phyloP scores from a whole-genome alignment of 2,113 vertebrate species.

The Amblyopsis rosae region DNA sequence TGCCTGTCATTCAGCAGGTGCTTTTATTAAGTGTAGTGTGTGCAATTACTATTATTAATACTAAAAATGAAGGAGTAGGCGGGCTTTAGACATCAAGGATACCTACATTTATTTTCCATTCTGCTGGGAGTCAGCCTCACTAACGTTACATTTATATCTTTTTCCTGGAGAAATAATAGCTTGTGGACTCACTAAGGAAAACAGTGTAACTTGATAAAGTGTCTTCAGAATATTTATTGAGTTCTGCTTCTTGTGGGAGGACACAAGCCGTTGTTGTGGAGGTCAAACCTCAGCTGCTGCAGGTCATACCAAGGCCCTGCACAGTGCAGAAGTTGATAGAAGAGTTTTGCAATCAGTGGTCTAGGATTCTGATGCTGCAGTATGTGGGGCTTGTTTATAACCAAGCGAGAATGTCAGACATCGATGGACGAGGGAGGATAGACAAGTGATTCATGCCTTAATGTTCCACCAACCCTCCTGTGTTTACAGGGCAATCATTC shows the following conservation, averaged over 20 bases:
- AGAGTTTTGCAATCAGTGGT: slow-evolving; percentile 53
- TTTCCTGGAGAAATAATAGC: too few relatives aligned
- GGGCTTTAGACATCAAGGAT: too few relatives aligned
- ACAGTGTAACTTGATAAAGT: not conserved
- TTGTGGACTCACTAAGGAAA: not conserved
- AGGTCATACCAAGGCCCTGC: slow-evolving; percentile 1
- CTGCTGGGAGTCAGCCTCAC: too few relatives aligned
- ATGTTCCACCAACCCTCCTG: slow-evolving; percentile 48
- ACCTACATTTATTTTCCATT: too few relatives aligned
- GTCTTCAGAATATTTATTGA: not conserved
- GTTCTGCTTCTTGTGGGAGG: not conserved
- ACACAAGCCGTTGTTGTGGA: not conserved
- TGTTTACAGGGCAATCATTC: slow-evolving; percentile 42
- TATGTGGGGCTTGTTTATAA: slow-evolving; percentile 16
- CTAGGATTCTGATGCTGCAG: slow-evolving; percentile 35
- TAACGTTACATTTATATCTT: too few relatives aligned
- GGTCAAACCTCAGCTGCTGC: slow-evolving; percentile 9
- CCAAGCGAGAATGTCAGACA: slow-evolving; percentile 41
- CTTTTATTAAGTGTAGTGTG: too few relatives aligned
- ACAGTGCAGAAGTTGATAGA: slow-evolving; percentile 54
- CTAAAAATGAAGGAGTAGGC: too few relatives aligned
- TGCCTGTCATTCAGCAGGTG: too few relatives aligned
- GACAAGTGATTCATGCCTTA: slow-evolving; percentile 53
- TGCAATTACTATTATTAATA: too few relatives aligned
- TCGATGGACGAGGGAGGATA: slow-evolving; percentile 25